Evolutionary conservation across 2,888 invertebrate genomes (phyloP), one percentile per base, ranked within the genome.

Genomic region (Drosophila cognata): DNA sequence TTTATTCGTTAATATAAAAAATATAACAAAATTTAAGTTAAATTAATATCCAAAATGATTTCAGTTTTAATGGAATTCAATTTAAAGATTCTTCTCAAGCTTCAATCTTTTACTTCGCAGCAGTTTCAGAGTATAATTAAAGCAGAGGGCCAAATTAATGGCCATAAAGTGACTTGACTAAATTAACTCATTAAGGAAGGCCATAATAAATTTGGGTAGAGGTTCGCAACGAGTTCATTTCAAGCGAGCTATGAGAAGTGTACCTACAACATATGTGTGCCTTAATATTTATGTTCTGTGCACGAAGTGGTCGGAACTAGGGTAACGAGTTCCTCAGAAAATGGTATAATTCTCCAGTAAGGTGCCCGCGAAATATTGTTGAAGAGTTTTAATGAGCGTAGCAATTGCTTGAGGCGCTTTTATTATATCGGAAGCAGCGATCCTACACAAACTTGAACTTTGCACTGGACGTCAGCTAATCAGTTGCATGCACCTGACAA

Each of bases 401-500:
- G 57, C 51, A 55, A 58, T 65, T 59, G 41, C 51, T 60, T 21
- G 16, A 48, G 52, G 28, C 28, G 35, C n/a, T 28, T 50, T 31
- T 46, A 57, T 58, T 52, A 38, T 28, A 31, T 38, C 31, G 50
- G 55, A 41, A 31, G 74, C 38, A 13, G 11, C 50, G 59, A 52
- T 48, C 62, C n/a, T 51, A 55, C 11, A 57, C 58, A 29, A 50
- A 62, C 51, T 74, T 77, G 73, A 84, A 67, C 82, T 67, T 61
- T 65, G 46, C 36, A 35, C 28, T 48, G 57, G 77, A 52, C 67
- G 60, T 55, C 74, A 63, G 84, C 59, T 76, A 87, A 84, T 87
- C 88, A 87, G 76, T 67, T 59, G 81, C 88, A 80, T 75, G 88
- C 71, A 84, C 71, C 88, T 70, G 73, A 67, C 85, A 84, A 87